These are phyloP conservation scores for Metacarcinus magister DNA, from an alignment of 2,888 invertebrate species.

Conservation along the genomic window DNA sequence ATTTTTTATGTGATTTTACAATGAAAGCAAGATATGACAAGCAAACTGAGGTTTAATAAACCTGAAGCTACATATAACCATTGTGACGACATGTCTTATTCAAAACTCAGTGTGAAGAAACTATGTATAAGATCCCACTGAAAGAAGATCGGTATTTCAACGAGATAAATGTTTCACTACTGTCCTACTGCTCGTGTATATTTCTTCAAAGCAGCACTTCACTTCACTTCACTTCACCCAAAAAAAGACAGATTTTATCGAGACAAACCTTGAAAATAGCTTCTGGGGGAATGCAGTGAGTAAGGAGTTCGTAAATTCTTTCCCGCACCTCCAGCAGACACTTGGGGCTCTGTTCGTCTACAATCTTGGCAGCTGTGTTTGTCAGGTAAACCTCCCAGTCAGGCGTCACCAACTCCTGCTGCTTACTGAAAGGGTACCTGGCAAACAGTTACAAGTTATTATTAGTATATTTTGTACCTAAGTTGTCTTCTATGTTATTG, in stretches of 20 bases:
- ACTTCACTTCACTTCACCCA: no score
- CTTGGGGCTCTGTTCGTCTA: constrained; percentile 93
- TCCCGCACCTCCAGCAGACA: constrained; percentile 93
- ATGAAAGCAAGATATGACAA: neutral
- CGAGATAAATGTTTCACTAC: neutral
- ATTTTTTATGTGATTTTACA: neutral
- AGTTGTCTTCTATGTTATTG: neutral
- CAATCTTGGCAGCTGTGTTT: constrained; percentile 93
- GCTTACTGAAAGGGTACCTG: constrained; percentile 91
- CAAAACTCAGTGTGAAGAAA: no score
- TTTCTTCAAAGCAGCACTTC: neutral
- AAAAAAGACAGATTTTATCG: neutral
- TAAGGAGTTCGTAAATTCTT: constrained; percentile 95
- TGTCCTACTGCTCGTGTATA: neutral
- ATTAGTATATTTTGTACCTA: neutral
- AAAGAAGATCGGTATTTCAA: no score
- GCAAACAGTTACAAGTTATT: neutral
- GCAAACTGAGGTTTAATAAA: neutral
- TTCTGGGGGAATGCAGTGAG: constrained; percentile 96
- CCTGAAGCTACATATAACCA: no score
- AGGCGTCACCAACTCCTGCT: constrained; percentile 93
- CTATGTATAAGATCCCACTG: no score
- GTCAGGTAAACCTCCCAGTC: constrained; percentile 96
- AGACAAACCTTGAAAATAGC: constrained; percentile 91
- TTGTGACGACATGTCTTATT: no score